Evolutionary conservation across 2,888 invertebrate genomes (phyloP).

Genomic region (Atethmia centrago): DNA sequence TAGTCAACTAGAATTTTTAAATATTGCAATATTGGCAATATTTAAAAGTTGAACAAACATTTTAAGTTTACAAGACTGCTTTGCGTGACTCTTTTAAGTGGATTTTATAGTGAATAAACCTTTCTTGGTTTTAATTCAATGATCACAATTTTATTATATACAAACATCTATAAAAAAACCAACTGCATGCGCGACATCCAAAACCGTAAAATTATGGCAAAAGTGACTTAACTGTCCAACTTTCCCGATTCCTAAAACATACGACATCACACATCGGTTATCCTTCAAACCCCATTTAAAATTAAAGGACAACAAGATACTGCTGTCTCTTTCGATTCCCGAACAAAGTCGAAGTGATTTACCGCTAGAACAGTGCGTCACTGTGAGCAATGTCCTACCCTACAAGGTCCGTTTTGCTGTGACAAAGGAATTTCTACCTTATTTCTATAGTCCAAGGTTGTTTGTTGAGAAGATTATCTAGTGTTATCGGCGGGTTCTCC

Average conservation of each 20-base stretch:
- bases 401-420: conserved; percentile 69
- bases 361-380: conserved; percentile 59
- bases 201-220: conserved; percentile 66
- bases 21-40: neutral
- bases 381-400: conserved; percentile 67
- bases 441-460: conserved; percentile 59
- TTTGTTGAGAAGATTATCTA: conserved; percentile 80
- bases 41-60: neutral
- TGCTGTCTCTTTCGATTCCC: conserved; percentile 30
- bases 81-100: neutral
- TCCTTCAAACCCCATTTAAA: conserved; percentile 8
- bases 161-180: conserved; percentile 3
- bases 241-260: conserved; percentile 54
- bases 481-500: conserved; percentile 76
- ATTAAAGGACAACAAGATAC: conserved; percentile 26
- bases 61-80: neutral
- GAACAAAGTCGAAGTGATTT: conserved; percentile 51
- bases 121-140: neutral
- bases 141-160: neutral
- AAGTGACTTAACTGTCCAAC: conserved; percentile 55
- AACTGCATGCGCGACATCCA: conserved; percentile 47
- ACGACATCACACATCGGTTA: conserved; percentile 36
- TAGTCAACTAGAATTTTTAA: neutral
- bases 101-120: neutral
- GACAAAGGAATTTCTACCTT: conserved; percentile 78